Conservation (phyloP, 2,797 vertebrate genomes). For the Amniataba percoides region DNA sequence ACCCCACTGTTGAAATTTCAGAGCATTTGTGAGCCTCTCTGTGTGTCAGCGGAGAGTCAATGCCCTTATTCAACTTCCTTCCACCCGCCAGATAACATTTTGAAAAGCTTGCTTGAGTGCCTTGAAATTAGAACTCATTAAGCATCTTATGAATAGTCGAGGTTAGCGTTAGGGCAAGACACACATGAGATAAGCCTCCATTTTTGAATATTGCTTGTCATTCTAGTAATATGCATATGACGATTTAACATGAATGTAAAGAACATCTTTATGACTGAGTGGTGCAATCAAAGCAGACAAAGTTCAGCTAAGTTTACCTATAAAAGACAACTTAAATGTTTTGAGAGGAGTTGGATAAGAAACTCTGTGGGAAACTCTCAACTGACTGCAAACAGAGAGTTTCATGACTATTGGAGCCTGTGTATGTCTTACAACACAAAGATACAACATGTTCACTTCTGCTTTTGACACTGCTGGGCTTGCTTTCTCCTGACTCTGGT, state of each 20-base stretch:
- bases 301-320: background rate
- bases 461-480: background rate
- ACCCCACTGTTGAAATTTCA: slow-evolving; percentile 14
- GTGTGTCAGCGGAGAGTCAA: background rate
- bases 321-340: background rate
- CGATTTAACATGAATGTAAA: slow-evolving; percentile 6
- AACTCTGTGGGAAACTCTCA: background rate
- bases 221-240: slow-evolving; percentile 24
- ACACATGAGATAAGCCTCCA: background rate
- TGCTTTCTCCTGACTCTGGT: background rate
- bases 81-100: background rate
- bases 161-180: background rate
- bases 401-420: too few relatives aligned
- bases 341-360: background rate
- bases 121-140: background rate
- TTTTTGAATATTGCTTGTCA: slow-evolving; percentile 19
- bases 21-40: background rate
- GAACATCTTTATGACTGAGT: slow-evolving; percentile 11
- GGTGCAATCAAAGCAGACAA: background rate
- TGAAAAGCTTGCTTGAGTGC: background rate
- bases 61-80: background rate
- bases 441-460: background rate
- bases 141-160: background rate
- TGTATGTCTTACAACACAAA: background rate
- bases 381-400: background rate